Conservation (phyloP, 23 tunicate genomes). For the Trididemnum clinides region DNA sequence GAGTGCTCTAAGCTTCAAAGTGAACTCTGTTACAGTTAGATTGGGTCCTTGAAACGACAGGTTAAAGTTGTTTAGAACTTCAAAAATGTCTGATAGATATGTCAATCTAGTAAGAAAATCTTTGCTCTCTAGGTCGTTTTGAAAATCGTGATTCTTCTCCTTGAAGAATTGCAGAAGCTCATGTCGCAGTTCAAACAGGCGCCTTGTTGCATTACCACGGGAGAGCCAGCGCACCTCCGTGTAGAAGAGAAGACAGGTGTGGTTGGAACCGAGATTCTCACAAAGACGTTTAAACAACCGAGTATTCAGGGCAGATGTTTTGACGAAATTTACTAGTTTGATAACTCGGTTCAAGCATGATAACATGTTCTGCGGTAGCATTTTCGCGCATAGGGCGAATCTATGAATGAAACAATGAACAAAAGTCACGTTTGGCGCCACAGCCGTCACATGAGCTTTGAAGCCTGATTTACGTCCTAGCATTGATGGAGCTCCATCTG, state of each 20-base stretch:
- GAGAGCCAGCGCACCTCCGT: constrained; percentile 62
- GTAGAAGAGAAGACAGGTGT: constrained; percentile 43
- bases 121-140: constrained; percentile 41
- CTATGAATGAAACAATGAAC: constrained; percentile 61
- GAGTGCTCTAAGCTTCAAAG: constrained; percentile 27
- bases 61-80: constrained; percentile 52
- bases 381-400: constrained; percentile 58
- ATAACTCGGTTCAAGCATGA: constrained; percentile 55
- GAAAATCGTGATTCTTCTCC: constrained; percentile 60
- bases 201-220: constrained; percentile 69
- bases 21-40: constrained; percentile 51
- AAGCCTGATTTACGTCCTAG: constrained; percentile 63
- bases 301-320: constrained; percentile 44
- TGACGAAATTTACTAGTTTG: constrained; percentile 60
- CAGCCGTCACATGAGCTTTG: constrained; percentile 67
- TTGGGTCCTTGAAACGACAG: constrained; percentile 67
- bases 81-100: constrained; percentile 71
- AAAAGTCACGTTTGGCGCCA: constrained; percentile 53
- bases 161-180: constrained; percentile 53
- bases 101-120: constrained; percentile 56
- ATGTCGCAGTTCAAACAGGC: constrained; percentile 71
- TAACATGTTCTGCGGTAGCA: constrained; percentile 57
- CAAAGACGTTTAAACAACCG: constrained; percentile 24
- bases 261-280: constrained; percentile 37
- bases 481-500: constrained; percentile 64